A percentile compares a stretch with the other conserved stretches of the same genome.
phyloP scores from a whole-genome alignment of 2,113 vertebrate species.

The Aspiorhynchus laticeps region DNA sequence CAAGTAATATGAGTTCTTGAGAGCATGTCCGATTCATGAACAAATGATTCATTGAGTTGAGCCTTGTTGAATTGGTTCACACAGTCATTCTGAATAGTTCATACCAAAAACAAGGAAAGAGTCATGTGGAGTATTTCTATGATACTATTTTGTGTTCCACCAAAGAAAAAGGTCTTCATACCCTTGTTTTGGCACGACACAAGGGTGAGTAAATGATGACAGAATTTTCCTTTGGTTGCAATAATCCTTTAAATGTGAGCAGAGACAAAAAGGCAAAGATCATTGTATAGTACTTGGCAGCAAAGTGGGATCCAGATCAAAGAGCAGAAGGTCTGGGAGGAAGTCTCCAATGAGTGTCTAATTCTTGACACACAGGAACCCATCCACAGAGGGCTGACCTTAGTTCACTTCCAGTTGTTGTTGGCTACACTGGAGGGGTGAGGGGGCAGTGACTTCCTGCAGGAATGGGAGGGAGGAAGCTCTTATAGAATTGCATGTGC shows the following conservation, averaged over 20 bases:
- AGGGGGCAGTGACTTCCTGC: neutral
- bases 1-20: neutral
- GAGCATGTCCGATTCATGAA: neutral
- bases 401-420: conserved; percentile 1
- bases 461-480: neutral
- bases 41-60: neutral
- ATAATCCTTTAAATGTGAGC: neutral
- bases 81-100: too few species aligned
- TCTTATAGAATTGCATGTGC: conserved; percentile 32
- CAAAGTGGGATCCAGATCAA: conserved; percentile 20
- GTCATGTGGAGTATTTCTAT: neutral
- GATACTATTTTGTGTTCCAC: neutral
- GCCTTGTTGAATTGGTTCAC: neutral
- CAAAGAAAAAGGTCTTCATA: neutral
- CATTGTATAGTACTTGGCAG: neutral
- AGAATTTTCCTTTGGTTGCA: neutral
- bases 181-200: neutral
- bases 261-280: neutral
- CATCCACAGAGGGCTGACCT: neutral
- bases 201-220: neutral
- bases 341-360: neutral
- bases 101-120: too few species aligned
- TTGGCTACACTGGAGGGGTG: conserved; percentile 2
- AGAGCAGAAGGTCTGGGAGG: neutral
- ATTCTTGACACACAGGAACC: conserved; percentile 12